Evolutionary conservation across 2,113 vertebrate species (phyloP).

Genomic region (Bolborhynchus lineola): DNA sequence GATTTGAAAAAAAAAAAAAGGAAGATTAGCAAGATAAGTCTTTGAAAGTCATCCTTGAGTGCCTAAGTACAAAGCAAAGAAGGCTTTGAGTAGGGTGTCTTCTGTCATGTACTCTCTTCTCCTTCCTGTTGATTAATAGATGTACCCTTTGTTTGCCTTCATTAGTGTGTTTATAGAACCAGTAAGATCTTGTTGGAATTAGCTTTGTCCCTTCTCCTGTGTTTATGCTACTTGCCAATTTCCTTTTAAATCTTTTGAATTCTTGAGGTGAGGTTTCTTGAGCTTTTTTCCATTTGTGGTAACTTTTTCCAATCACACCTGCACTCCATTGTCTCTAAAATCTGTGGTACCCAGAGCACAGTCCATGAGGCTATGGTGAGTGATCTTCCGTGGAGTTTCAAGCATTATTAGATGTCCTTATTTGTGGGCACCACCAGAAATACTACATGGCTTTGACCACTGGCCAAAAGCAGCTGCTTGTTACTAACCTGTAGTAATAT

Average conservation of each 20-base stretch:
- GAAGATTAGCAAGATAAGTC: slow-evolving; percentile 15
- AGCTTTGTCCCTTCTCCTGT: neutral
- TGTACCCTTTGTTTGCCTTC: neutral
- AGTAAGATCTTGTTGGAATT: neutral
- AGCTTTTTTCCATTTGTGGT: neutral
- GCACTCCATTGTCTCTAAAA: neutral
- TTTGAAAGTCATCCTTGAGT: slow-evolving; percentile 18
- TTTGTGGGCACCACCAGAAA: neutral
- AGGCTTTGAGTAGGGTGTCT: slow-evolving; percentile 7
- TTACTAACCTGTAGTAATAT: neutral
- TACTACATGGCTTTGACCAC: neutral
- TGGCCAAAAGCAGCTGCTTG: neutral
- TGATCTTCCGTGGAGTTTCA: neutral
- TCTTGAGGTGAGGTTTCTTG: neutral
- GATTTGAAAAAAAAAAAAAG: neutral
- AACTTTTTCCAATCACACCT: neutral
- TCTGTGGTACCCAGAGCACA: neutral
- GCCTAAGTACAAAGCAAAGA: slow-evolving; percentile 35
- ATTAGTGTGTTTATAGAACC: slow-evolving; percentile 16
- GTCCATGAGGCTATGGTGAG: neutral
- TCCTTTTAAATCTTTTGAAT: neutral
- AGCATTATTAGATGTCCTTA: neutral
- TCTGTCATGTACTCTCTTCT: neutral
- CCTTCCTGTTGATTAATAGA: slow-evolving; percentile 25
- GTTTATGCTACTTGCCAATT: neutral